phyloP scores from a whole-genome alignment of 2,888 invertebrate species.

The Leistus spinibarbis region DNA sequence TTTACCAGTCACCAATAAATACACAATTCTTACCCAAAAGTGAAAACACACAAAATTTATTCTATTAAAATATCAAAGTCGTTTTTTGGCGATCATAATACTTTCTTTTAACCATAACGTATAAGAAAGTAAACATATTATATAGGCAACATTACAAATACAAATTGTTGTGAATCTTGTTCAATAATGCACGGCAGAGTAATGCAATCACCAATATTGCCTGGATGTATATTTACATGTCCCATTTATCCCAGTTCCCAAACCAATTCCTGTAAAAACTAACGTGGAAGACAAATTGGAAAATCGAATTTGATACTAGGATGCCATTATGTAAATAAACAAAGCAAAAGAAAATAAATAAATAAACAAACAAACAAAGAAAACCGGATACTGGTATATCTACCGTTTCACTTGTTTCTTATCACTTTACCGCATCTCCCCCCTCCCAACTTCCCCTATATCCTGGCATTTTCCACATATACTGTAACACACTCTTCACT shows the following conservation, averaged over 20 bases:
- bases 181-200: background rate
- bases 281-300: background rate
- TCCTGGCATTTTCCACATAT: background rate
- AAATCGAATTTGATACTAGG: constrained; percentile 4
- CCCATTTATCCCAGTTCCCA: background rate
- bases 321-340: constrained; percentile 6
- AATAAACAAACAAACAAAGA: background rate
- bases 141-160: too few relatives aligned
- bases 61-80: too few relatives aligned
- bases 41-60: too few relatives aligned
- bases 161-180: background rate
- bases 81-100: too few relatives aligned
- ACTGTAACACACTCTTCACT: background rate
- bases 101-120: too few relatives aligned
- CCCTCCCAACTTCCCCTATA: background rate
- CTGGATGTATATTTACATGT: background rate
- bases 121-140: too few relatives aligned
- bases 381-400: background rate
- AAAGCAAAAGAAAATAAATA: background rate
- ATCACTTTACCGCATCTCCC: background rate
- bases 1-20: too few relatives aligned
- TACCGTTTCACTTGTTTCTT: background rate
- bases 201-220: background rate
- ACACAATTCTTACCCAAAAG: too few relatives aligned
- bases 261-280: background rate